phyloP scores from a whole-genome alignment of 2,113 vertebrate genomes.

The western clawed frog (Xenopus tropicalis) region UCB_Xtro_10.0 CM004444.2:173653001-173653500 shows the following conservation, averaged over 20 bases:
- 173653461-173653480: constrained; percentile 98
- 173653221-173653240: constrained; percentile 96
- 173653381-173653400: too few species aligned
- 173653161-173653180: constrained; percentile 84
- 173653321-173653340: too few species aligned
- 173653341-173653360: too few species aligned
- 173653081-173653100: constrained; percentile 43
- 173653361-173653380: too few species aligned
- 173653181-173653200: constrained; percentile 90
- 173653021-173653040: too few species aligned
- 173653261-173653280: too few species aligned
- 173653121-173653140: neutral
- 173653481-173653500: constrained; percentile 95
- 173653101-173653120: too few species aligned
- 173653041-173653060: too few species aligned
- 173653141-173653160: constrained; percentile 81
- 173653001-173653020: too few species aligned
- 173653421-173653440: constrained; percentile 76
- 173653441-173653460: constrained; percentile 85
- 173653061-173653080: too few species aligned
- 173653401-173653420: constrained; percentile 66
- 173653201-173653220: constrained; percentile 89
- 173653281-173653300: too few species aligned
- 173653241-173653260: constrained; percentile 87
- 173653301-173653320: too few species aligned